phyloP scores from a whole-genome alignment of 2,888 invertebrate species.

The Abscondita cerata region DNA sequence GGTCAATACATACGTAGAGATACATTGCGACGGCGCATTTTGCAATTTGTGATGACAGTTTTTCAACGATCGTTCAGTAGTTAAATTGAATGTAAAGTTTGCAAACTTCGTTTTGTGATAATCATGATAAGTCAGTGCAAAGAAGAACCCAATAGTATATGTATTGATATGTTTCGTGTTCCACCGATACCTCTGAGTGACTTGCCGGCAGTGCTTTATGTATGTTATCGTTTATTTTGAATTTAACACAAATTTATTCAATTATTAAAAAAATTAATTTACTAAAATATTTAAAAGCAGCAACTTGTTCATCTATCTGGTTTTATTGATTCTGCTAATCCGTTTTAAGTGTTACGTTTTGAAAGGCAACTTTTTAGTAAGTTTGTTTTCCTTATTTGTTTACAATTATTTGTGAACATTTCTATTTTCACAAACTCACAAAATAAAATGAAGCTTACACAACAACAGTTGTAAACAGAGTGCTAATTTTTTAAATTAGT shows the following conservation, averaged over 20 bases:
- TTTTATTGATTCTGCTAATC: too few species aligned
- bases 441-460: too few species aligned
- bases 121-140: conserved; percentile 55
- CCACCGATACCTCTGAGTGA: conserved; percentile 77
- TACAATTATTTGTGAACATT: too few species aligned
- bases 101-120: conserved; percentile 39
- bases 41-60: conserved; percentile 29
- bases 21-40: conserved; percentile 51
- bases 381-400: too few species aligned
- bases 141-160: conserved; percentile 46
- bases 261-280: too few species aligned
- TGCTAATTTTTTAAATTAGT: too few species aligned
- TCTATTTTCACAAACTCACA: too few species aligned
- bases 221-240: conserved; percentile 60
- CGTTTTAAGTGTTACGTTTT: too few species aligned
- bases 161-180: conserved; percentile 68
- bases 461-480: too few species aligned
- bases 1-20: conserved; percentile 36
- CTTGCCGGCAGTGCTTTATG: conserved; percentile 76
- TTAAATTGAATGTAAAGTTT: conserved; percentile 34
- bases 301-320: background rate
- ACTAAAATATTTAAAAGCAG: background rate
- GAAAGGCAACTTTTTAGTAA: too few species aligned
- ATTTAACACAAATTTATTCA: too few species aligned
- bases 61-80: conserved; percentile 31